These are phyloP conservation scores for Coptodon rendalli DNA, from an alignment of 2,113 vertebrate genomes.

Conservation along the genomic window DNA sequence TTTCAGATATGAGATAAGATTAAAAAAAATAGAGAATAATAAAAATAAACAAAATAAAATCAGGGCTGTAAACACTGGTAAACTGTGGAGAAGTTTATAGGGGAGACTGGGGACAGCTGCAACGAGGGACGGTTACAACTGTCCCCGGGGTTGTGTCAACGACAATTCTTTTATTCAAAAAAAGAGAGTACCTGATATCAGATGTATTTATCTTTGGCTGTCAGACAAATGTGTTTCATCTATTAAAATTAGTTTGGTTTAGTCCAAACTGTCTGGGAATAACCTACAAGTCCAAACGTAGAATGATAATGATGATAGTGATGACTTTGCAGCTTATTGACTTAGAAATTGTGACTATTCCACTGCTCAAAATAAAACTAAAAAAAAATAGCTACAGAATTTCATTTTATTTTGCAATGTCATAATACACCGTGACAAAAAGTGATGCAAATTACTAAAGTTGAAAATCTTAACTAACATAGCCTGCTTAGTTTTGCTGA, in stretches of 20 bases:
- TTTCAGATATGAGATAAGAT: background rate
- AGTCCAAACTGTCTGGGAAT: background rate
- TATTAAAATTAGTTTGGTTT: background rate
- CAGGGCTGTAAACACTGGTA: background rate
- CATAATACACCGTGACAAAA: background rate
- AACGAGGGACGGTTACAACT: background rate
- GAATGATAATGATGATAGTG: rapidly evolving
- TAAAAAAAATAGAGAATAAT: background rate
- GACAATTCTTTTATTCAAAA: background rate
- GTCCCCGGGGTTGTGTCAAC: background rate
- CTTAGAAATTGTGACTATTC: background rate
- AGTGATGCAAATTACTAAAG: background rate
- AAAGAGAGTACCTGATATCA: background rate
- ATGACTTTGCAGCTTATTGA: background rate
- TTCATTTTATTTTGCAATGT: background rate
- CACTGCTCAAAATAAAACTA: background rate
- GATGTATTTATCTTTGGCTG: background rate
- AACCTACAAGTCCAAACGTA: background rate
- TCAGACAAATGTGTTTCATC: background rate
- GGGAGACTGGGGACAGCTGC: background rate
- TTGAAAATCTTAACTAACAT: background rate
- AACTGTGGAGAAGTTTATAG: background rate
- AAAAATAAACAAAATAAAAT: background rate
- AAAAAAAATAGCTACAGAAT: background rate
- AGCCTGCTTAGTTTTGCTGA: background rate